Evolutionary conservation across 2,113 vertebrate species (phyloP).

Genomic region (Lutjanus erythropterus): DNA sequence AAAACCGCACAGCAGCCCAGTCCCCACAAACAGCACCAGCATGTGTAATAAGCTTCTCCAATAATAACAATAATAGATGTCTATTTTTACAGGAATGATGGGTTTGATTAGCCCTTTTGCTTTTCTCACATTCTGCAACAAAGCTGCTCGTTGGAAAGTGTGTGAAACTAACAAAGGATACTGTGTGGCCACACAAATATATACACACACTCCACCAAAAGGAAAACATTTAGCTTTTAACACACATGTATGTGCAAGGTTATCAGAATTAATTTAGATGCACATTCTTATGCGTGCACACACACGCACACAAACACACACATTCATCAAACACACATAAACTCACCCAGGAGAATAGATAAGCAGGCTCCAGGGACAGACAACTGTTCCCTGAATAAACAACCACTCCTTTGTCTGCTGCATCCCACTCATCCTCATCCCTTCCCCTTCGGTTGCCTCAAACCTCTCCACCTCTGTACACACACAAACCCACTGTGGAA

Average conservation of each 20-base stretch:
- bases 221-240: constrained; percentile 35
- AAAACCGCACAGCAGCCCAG: not conserved
- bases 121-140: constrained; percentile 47
- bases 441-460: constrained; percentile 23
- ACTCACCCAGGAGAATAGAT: constrained; percentile 55
- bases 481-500: constrained; percentile 30
- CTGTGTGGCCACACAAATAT: constrained; percentile 2
- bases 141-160: constrained; percentile 13
- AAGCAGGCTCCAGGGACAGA: constrained; percentile 66
- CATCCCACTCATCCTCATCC: constrained; percentile 52
- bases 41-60: constrained; percentile 17
- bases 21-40: not conserved
- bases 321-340: constrained; percentile 41
- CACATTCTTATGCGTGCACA: constrained; percentile 46
- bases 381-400: constrained; percentile 67
- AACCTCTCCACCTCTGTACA: constrained; percentile 33
- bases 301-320: constrained; percentile 38
- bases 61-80: constrained; percentile 46
- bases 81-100: constrained; percentile 41
- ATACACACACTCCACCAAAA: constrained; percentile 22
- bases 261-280: constrained; percentile 63
- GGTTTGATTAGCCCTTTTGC: constrained; percentile 56
- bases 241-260: constrained; percentile 49
- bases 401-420: constrained; percentile 57
- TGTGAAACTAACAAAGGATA: constrained; percentile 13